Conservation (phyloP, 2,888 invertebrate species). For the Crocallis elinguaria region DNA sequence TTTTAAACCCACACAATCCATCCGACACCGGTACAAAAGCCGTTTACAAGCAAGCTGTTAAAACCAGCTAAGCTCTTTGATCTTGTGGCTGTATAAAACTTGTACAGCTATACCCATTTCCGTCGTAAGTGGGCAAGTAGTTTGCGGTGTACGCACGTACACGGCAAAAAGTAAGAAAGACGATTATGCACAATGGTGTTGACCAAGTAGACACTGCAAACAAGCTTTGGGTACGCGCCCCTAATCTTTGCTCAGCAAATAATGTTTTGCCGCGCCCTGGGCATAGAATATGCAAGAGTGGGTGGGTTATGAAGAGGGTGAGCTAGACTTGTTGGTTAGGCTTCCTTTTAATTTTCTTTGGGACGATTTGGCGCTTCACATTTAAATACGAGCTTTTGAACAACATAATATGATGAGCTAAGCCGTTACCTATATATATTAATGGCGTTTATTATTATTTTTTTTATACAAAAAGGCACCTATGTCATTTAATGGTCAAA, state of each 20-base stretch:
- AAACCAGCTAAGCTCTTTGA: too few relatives aligned
- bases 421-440: too few relatives aligned
- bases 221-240: constrained; percentile 53
- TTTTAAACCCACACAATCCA: too few relatives aligned
- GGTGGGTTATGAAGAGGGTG: background rate
- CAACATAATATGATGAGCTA: too few relatives aligned
- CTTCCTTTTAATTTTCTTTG: background rate
- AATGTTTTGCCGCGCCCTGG: constrained; percentile 39
- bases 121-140: constrained; percentile 49
- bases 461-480: too few relatives aligned
- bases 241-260: constrained; percentile 67
- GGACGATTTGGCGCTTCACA: too few relatives aligned
- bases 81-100: background rate
- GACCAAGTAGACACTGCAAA: constrained; percentile 66
- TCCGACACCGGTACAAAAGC: too few relatives aligned
- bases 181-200: constrained; percentile 74
- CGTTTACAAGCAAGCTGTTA: background rate
- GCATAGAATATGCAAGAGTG: background rate
- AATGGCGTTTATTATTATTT: too few relatives aligned
- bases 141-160: constrained; percentile 48
- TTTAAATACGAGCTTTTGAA: too few relatives aligned
- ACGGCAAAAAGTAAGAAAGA: constrained; percentile 60
- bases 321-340: constrained; percentile 1
- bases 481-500: too few relatives aligned
- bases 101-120: constrained; percentile 27